Evolutionary conservation across 2,113 vertebrate species (phyloP), one percentile per base, ranked within the genome.

Genomic region (Ramphastos sulfuratus): DNA sequence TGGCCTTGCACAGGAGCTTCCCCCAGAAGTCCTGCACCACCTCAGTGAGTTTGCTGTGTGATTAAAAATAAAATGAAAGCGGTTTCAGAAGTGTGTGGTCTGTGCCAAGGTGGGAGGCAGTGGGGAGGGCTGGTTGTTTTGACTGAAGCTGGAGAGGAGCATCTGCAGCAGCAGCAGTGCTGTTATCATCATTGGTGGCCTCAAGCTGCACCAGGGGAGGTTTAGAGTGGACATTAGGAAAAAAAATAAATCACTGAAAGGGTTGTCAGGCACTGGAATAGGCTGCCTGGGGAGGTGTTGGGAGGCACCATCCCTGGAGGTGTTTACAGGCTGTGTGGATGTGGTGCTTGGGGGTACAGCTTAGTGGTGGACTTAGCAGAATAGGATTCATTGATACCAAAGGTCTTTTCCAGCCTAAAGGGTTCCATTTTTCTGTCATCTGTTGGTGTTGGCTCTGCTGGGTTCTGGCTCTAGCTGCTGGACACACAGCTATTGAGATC

Each of bases 401-500:
- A 52, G 50, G 23, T 52, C 50, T 23, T 52, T 52, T 52, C 23
- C 50, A 52, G 23, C 50, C 50, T 25, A 52, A 52, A 52, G 50
- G 23, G 12, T 52, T 52, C 50, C 12, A 24, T 52, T 11, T 24
- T 52, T 24, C 23, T 52, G 12, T 12, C 23, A 25, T 19, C 60
- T 18, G 66, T 7, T 11, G 67, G 54, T 5, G 4, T 9, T 20
- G 28, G 42, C 48, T 46, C n/a, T 1, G 15, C 19, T 11, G 63
- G 63, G n/a, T 24, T 48, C 77, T 3, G 12, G 39, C 18, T 4
- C 42, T 16, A 16, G 13, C 59, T 33, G 67, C 33, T 5, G 1
- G 24, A 4, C 15, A 18, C 20, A 13, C 23, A 1, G 4, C 24
- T 14, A 3, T 6, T 3, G 44, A 11, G 64, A 39, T 5, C 5